phyloP scores from a whole-genome alignment of 2,888 invertebrate species.

The Hyposoter didymator region DNA sequence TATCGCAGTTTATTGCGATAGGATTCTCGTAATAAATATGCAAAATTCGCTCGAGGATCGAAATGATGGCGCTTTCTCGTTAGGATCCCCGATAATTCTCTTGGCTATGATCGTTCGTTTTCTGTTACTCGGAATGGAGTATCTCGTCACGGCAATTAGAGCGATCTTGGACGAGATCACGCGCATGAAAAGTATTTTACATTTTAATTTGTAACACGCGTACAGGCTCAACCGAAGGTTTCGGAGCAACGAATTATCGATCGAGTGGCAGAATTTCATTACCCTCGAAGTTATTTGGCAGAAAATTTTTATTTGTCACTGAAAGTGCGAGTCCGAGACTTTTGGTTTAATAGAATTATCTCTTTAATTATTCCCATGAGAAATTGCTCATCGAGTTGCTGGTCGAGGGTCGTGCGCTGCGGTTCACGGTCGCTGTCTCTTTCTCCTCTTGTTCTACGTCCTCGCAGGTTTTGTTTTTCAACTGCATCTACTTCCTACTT shows the following conservation, averaged over 20 bases:
- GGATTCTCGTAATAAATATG: slow-evolving; percentile 11
- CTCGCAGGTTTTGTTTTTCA: not conserved
- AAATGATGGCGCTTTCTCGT: slow-evolving; percentile 1
- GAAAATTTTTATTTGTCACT: not conserved
- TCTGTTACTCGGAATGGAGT: slow-evolving; percentile 46
- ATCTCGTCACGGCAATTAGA: slow-evolving; percentile 61
- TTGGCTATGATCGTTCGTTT: slow-evolving; percentile 23
- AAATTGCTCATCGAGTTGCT: not conserved
- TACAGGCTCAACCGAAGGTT: not conserved
- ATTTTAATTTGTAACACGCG: not conserved
- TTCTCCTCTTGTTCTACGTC: slow-evolving; percentile 5
- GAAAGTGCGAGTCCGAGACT: not conserved
- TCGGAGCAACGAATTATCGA: not conserved
- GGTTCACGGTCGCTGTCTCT: slow-evolving; percentile 2
- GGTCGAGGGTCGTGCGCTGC: slow-evolving; percentile 15
- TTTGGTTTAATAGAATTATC: not conserved
- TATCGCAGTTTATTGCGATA: not conserved
- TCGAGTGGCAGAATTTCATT: too few species aligned
- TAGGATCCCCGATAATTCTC: slow-evolving; percentile 11
- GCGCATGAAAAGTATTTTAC: slow-evolving; percentile 3
- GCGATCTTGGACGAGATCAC: slow-evolving; percentile 24
- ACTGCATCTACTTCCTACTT: slow-evolving; percentile 1
- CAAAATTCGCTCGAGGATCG: not conserved
- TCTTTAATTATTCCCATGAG: not conserved
- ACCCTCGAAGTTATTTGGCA: too few species aligned